phyloP scores from a whole-genome alignment of 1,140 invertebrate genomes.

The Trinorchestia longiramus region DNA sequence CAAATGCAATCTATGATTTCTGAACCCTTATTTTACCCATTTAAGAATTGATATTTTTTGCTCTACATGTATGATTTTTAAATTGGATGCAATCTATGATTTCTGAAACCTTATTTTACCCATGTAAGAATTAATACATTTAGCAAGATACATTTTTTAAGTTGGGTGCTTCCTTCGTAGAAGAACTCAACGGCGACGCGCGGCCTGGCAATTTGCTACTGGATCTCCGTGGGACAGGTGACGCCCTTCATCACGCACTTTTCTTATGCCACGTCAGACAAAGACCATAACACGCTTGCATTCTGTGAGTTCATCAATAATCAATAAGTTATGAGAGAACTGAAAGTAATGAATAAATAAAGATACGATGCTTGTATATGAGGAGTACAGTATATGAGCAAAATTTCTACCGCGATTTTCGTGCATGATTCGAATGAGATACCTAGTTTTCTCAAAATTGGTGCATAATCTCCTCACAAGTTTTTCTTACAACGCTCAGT shows the following conservation, averaged over 20 bases:
- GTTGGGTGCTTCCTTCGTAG: background rate
- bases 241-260: slow-evolving; percentile 9
- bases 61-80: too few species aligned
- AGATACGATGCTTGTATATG: background rate
- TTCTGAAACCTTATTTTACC: background rate
- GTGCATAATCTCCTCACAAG: background rate
- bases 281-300: background rate
- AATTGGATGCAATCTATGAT: too few species aligned
- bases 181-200: background rate
- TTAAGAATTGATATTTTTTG: too few species aligned
- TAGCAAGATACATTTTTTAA: background rate
- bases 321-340: background rate
- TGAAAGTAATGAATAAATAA: background rate
- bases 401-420: background rate
- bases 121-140: background rate
- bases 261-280: background rate
- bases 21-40: background rate
- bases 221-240: background rate
- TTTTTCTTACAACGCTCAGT: background rate
- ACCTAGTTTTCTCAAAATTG: background rate
- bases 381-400: background rate
- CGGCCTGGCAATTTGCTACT: slow-evolving; percentile 4
- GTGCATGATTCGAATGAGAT: background rate
- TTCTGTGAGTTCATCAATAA: background rate
- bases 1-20: background rate